phyloP scores from a whole-genome alignment of 2,797 vertebrate genomes.

The Naso thynnoides region DNA sequence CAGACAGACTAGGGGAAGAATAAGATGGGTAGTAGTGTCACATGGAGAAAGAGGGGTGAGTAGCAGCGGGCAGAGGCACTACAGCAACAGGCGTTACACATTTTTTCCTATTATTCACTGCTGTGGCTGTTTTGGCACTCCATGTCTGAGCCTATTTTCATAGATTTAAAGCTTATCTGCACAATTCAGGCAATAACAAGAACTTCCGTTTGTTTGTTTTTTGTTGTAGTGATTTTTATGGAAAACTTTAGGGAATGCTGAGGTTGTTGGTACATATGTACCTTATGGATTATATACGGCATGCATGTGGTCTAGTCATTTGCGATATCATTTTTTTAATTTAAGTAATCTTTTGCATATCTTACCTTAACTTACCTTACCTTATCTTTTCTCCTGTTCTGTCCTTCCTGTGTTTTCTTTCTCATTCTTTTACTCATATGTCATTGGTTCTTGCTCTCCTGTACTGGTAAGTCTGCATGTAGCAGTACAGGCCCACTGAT shows the following conservation, averaged over 20 bases:
- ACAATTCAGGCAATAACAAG: slow-evolving; percentile 51
- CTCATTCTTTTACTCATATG: slow-evolving; percentile 22
- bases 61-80: slow-evolving; percentile 50
- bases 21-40: slow-evolving; percentile 70
- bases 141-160: slow-evolving; percentile 42
- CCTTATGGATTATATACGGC: slow-evolving; percentile 33
- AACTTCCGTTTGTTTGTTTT: slow-evolving; percentile 27
- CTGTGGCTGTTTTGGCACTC: slow-evolving; percentile 49
- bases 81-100: slow-evolving; percentile 79
- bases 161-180: slow-evolving; percentile 36
- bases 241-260: slow-evolving; percentile 28
- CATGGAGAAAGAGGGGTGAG: slow-evolving; percentile 68
- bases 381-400: slow-evolving; percentile 32
- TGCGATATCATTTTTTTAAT: slow-evolving; percentile 20
- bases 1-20: slow-evolving; percentile 38
- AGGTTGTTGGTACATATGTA: slow-evolving; percentile 42
- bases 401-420: slow-evolving; percentile 15
- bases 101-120: slow-evolving; percentile 74
- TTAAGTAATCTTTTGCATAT: slow-evolving; percentile 27
- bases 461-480: slow-evolving; percentile 32
- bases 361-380: slow-evolving; percentile 45
- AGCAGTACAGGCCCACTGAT: slow-evolving; percentile 42
- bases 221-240: slow-evolving; percentile 29
- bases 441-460: slow-evolving; percentile 35
- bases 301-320: slow-evolving; percentile 42